A percentile compares a stretch with the other conserved stretches of the same genome.
Conservation (phyloP, 2,888 invertebrate genomes). For the Dioctria rufipes region DNA sequence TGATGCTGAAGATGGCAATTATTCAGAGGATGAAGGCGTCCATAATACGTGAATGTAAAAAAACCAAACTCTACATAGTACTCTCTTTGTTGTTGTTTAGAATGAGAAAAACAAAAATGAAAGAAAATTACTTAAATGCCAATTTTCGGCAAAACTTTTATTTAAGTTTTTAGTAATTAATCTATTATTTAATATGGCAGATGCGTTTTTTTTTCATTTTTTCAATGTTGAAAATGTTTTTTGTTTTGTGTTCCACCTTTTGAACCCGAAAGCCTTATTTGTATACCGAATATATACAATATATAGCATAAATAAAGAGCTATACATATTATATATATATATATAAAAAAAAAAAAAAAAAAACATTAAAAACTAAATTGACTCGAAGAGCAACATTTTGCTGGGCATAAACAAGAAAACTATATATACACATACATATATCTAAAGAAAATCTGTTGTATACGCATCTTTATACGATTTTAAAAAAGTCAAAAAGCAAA, state of each 20-base stretch:
- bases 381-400: constrained; percentile 9
- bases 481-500: constrained; percentile 33
- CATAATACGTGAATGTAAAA: constrained; percentile 66
- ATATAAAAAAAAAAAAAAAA: no score
- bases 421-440: constrained; percentile 1
- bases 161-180: constrained; percentile 22
- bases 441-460: constrained; percentile 46
- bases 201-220: constrained; percentile 20
- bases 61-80: background rate
- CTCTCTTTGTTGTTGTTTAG: constrained; percentile 37
- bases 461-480: constrained; percentile 53
- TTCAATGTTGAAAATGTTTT: constrained; percentile 34
- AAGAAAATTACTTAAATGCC: constrained; percentile 34
- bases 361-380: constrained; percentile 5
- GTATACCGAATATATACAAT: constrained; percentile 66
- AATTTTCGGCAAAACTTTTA: constrained; percentile 3
- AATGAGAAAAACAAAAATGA: constrained; percentile 18
- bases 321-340: constrained; percentile 42
- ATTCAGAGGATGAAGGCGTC: constrained; percentile 70
- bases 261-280: constrained; percentile 70
- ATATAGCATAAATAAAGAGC: constrained; percentile 29
- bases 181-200: constrained; percentile 39
- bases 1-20: constrained; percentile 68
- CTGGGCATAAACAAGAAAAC: constrained; percentile 12
- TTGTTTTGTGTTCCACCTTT: constrained; percentile 57